A percentile compares a stretch with the other conserved stretches of the same genome.
These are phyloP conservation scores for Glyptemys insculpta DNA, from an alignment of 2,797 vertebrate genomes.

Conservation along the genomic window DNA sequence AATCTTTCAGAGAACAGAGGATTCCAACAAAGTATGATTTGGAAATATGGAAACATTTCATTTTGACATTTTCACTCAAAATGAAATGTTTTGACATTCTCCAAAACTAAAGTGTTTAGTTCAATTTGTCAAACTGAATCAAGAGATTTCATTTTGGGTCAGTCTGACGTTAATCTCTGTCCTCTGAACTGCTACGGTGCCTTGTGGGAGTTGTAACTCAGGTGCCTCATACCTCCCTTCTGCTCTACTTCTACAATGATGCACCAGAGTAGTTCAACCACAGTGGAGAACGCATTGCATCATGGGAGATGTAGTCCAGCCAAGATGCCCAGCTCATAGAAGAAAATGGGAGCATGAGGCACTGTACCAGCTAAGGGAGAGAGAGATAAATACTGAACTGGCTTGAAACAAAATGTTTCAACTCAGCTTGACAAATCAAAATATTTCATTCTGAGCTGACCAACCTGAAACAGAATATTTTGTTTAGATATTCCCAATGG, in stretches of 20 bases:
- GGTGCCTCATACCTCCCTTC: neutral
- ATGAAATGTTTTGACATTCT: constrained; percentile 18
- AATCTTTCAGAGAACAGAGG: neutral
- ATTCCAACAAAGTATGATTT: neutral
- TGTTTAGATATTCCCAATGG: neutral
- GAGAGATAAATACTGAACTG: rapidly evolving
- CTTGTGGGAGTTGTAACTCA: neutral
- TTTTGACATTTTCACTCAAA: neutral
- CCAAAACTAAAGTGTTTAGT: neutral
- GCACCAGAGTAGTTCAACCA: neutral
- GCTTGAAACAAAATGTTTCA: neutral
- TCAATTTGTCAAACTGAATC: neutral
- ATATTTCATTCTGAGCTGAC: neutral
- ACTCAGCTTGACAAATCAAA: neutral
- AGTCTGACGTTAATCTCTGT: constrained; percentile 2
- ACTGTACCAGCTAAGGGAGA: neutral
- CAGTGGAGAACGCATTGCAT: neutral
- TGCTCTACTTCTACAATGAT: neutral
- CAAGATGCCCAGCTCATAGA: neutral
- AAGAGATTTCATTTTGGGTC: neutral
- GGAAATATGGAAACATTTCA: neutral
- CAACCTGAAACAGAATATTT: neutral
- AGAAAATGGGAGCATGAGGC: neutral
- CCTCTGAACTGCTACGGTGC: neutral
- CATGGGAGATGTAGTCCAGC: neutral